phyloP scores from a whole-genome alignment of 1,140 invertebrate genomes.

The Eciton burchellii region DNA sequence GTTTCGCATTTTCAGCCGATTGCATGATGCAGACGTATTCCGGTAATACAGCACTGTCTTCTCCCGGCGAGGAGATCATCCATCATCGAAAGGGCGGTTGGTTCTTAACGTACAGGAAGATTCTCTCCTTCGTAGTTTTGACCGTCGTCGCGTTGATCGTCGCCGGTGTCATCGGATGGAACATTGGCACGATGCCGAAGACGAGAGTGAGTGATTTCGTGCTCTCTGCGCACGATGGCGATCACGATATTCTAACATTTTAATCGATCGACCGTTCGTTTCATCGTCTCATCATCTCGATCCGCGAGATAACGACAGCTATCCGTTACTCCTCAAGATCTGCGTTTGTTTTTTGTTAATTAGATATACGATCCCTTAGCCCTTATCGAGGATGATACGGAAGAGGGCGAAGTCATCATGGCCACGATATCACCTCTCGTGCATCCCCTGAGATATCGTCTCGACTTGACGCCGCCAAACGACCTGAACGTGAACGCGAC shows the following conservation, averaged over 20 bases:
- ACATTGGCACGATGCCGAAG: constrained; percentile 70
- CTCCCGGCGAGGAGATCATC: constrained; percentile 72
- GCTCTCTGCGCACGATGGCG: too few relatives aligned
- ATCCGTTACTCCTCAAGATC: neutral
- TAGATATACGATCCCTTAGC: constrained; percentile 70
- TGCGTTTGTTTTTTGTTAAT: constrained; percentile 13
- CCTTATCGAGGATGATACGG: constrained; percentile 67
- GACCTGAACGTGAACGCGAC: constrained; percentile 57
- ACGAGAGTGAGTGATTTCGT: constrained; percentile 70
- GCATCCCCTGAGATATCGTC: constrained; percentile 72
- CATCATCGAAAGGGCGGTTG: constrained; percentile 78
- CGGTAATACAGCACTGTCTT: constrained; percentile 55
- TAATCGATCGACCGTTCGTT: too few relatives aligned
- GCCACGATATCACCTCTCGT: constrained; percentile 68
- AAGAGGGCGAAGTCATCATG: constrained; percentile 26
- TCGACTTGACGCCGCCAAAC: constrained; percentile 72
- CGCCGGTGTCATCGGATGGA: constrained; percentile 76
- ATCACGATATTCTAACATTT: too few relatives aligned
- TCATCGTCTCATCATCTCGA: neutral
- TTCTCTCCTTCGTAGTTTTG: constrained; percentile 70
- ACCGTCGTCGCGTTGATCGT: constrained; percentile 73
- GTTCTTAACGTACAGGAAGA: constrained; percentile 79
- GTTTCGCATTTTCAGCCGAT: constrained; percentile 71
- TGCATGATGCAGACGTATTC: constrained; percentile 75
- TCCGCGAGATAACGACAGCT: neutral